Percentiles rank a stretch among this genome's conserved stretches.
Conservation (phyloP, 2,888 invertebrate species). For the Scaptomyza parva region DNA sequence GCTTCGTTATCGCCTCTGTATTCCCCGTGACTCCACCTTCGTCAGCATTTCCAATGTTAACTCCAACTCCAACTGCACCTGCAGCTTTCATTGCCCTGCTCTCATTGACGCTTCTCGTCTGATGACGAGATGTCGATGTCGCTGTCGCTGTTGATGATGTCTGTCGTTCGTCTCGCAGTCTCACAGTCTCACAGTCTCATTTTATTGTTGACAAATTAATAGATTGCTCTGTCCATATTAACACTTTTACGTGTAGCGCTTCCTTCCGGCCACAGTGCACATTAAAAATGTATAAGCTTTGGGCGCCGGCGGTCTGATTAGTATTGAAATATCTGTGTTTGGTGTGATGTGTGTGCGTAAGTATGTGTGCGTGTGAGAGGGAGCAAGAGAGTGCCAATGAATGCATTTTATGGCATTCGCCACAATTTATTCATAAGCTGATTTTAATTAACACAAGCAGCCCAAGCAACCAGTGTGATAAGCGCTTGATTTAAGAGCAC, state of each 20-base stretch:
- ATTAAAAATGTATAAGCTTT: constrained; percentile 70
- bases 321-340: constrained; percentile 56
- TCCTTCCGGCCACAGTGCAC: constrained; percentile 72
- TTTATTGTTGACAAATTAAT: constrained; percentile 83
- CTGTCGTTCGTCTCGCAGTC: constrained; percentile 44
- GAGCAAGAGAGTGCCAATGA: constrained; percentile 25
- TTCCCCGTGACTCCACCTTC: constrained; percentile 1
- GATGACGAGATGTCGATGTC: constrained; percentile 25
- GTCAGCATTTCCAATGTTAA: not conserved
- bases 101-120: constrained; percentile 57
- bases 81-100: constrained; percentile 22
- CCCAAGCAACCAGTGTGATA: constrained; percentile 52
- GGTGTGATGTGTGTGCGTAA: not conserved
- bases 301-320: constrained; percentile 67
- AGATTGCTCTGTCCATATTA: constrained; percentile 83
- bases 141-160: constrained; percentile 32
- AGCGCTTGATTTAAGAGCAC: constrained; percentile 43
- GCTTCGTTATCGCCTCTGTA: constrained; percentile 47
- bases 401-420: constrained; percentile 68
- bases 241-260: constrained; percentile 80
- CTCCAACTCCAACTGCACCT: constrained; percentile 7
- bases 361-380: constrained; percentile 5
- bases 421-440: constrained; percentile 62
- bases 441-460: constrained; percentile 66
- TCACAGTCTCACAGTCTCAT: constrained; percentile 45